Conservation (phyloP, 2,888 invertebrate genomes). For the Sphinx pinastri region DNA sequence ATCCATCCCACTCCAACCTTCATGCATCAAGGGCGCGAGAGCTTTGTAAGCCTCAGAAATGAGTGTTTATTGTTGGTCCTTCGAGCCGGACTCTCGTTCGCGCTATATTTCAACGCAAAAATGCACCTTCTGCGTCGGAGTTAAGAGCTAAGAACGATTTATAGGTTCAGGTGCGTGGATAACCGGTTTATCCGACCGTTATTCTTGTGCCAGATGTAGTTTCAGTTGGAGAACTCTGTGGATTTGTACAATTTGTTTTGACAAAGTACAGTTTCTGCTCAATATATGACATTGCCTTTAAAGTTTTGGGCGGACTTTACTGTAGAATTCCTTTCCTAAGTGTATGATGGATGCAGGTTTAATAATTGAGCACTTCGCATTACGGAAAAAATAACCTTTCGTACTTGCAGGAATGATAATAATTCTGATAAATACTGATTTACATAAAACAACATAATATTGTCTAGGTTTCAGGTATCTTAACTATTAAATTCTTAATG, state of each 20-base stretch:
- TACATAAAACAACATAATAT: not conserved
- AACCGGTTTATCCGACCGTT: constrained; percentile 67
- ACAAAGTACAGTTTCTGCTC: constrained; percentile 34
- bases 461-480: not conserved
- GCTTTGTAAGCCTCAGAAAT: constrained; percentile 72
- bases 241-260: constrained; percentile 50
- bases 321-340: not conserved
- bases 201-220: constrained; percentile 62
- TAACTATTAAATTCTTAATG: too few species aligned
- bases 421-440: not conserved
- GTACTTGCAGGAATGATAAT: too few species aligned
- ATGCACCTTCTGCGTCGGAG: constrained; percentile 52
- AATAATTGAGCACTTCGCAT: too few species aligned
- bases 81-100: constrained; percentile 59
- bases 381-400: too few species aligned
- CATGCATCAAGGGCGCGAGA: constrained; percentile 71
- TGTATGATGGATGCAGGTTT: too few species aligned
- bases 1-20: constrained; percentile 64
- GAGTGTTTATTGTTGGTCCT: constrained; percentile 79
- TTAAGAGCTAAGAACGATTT: constrained; percentile 42
- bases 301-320: not conserved
- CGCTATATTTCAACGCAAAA: constrained; percentile 44
- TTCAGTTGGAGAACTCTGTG: constrained; percentile 51
- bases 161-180: constrained; percentile 66
- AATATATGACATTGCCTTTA: not conserved